A percentile compares a stretch with the other conserved stretches of the same genome.
phyloP scores from a whole-genome alignment of 2,113 vertebrate species.

The Ciconia stormi region DNA sequence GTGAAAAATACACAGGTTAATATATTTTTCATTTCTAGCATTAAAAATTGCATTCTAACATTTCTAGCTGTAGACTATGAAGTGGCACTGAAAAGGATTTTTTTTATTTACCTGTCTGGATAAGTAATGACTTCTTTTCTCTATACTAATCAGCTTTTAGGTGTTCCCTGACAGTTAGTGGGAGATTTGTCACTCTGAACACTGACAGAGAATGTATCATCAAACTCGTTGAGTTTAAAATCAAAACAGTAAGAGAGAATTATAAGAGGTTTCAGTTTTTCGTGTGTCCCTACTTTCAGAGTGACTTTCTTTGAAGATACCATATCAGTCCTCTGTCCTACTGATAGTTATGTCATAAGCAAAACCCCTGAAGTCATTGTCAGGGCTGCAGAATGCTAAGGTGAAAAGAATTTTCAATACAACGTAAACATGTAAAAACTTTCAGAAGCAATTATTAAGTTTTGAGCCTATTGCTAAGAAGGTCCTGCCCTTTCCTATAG shows the following conservation, averaged over 20 bases:
- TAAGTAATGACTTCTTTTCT: background rate
- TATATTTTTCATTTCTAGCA: background rate
- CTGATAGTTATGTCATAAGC: background rate
- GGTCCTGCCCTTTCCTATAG: background rate
- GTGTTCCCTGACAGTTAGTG: background rate
- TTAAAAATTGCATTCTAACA: background rate
- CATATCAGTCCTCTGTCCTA: background rate
- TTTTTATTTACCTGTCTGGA: background rate
- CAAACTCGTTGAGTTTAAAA: background rate
- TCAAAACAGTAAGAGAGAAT: background rate
- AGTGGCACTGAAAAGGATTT: background rate
- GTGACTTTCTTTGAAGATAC: background rate
- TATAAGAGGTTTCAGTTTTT: background rate
- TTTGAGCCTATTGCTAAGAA: background rate
- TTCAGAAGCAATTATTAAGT: background rate
- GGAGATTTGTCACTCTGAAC: background rate
- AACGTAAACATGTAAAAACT: background rate
- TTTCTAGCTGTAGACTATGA: background rate
- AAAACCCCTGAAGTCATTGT: background rate
- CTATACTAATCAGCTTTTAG: background rate
- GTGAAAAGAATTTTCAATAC: background rate
- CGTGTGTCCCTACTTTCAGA: background rate
- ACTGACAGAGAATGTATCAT: background rate
- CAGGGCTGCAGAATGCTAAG: background rate
- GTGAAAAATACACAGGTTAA: background rate